Conservation (phyloP, 2,797 vertebrate genomes). For the Trachops cirrhosus region DNA sequence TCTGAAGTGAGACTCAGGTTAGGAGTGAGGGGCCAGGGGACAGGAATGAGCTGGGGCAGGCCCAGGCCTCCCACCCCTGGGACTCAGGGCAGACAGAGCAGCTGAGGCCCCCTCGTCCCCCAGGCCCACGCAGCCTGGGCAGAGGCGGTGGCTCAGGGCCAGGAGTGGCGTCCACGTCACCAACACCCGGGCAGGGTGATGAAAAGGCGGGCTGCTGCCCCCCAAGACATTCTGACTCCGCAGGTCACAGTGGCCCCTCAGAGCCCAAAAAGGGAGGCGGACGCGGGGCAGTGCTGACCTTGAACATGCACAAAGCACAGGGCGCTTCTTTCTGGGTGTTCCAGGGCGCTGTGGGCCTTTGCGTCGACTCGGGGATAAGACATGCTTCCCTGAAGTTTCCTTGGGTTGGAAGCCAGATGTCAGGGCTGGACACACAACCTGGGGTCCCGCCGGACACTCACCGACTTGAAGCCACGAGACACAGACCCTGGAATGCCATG, state of each 20-base stretch:
- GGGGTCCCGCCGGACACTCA: not conserved
- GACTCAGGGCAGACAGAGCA: not conserved
- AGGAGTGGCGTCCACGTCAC: rapidly evolving
- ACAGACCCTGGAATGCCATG: not conserved
- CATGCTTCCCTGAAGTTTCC: not conserved
- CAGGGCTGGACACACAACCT: no score
- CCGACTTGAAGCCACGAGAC: not conserved
- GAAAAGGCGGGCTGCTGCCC: not conserved
- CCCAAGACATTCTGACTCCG: not conserved
- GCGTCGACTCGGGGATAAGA: not conserved
- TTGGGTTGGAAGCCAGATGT: not conserved
- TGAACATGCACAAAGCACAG: rapidly evolving
- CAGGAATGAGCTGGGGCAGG: rapidly evolving
- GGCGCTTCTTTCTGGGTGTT: not conserved
- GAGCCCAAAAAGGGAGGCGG: not conserved
- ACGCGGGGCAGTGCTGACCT: rapidly evolving
- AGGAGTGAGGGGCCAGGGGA: not conserved
- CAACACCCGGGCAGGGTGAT: not conserved
- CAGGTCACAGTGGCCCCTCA: rapidly evolving
- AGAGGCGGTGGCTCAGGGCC: rapidly evolving
- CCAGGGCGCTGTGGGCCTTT: rapidly evolving
- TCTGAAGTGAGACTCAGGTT: not conserved
- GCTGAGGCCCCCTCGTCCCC: not conserved
- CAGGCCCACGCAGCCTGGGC: not conserved
- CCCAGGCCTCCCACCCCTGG: not conserved